A percentile compares a stretch with the other conserved stretches of the same genome.
These are phyloP conservation scores for Ceyx cyanopectus DNA, from an alignment of 2,113 vertebrate genomes.

Conservation along the genomic window DNA sequence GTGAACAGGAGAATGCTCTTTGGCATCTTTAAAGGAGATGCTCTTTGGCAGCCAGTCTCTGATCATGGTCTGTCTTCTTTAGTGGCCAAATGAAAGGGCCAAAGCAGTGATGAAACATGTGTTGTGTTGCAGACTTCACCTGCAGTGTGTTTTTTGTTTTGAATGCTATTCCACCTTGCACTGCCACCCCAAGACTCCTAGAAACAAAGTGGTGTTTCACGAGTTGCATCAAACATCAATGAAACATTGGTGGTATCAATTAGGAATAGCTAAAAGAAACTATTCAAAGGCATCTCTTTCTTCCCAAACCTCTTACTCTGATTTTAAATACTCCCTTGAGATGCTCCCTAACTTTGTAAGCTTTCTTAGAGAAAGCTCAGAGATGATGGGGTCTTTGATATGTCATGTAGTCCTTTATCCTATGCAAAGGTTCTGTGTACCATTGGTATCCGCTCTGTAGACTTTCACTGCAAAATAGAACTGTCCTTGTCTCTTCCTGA, in stretches of 20 bases:
- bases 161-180: not conserved
- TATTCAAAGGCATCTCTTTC: not conserved
- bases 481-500: not conserved
- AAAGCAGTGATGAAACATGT: not conserved
- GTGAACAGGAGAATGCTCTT: not conserved
- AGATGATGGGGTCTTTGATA: not conserved
- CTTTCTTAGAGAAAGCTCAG: not conserved
- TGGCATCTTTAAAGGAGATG: conserved; percentile 30
- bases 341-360: not conserved
- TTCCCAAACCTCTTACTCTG: not conserved
- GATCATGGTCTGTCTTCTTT: not conserved
- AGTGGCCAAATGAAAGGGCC: not conserved
- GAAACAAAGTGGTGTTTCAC: fast-evolving
- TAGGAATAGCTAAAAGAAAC: not conserved
- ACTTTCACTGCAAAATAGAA: not conserved
- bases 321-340: not conserved
- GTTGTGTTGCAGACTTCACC: not conserved
- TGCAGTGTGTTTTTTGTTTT: not conserved
- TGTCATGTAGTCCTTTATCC: not conserved
- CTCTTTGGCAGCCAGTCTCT: conserved; percentile 20
- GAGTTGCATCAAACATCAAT: not conserved
- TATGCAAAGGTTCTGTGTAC: not conserved
- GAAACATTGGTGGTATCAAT: not conserved
- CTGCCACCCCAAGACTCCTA: not conserved
- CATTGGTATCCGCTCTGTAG: not conserved